phyloP scores from a whole-genome alignment of 2,888 invertebrate genomes.

The Platycheirus albimanus region DNA sequence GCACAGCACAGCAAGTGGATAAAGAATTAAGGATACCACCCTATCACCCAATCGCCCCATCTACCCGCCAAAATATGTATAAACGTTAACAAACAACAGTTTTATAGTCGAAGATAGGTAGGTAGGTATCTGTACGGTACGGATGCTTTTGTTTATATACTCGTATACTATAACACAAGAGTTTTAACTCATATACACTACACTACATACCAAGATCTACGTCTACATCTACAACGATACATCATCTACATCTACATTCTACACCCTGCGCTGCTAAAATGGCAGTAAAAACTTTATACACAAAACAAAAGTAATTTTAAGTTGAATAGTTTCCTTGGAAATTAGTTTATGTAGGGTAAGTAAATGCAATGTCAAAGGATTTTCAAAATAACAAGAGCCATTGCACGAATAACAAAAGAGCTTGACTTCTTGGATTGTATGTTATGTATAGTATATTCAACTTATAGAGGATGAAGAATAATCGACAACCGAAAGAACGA shows the following conservation, averaged over 20 bases:
- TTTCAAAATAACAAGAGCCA: slow-evolving; percentile 36
- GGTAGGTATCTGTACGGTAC: not conserved
- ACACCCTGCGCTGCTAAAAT: slow-evolving; percentile 20
- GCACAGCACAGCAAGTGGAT: slow-evolving; percentile 27
- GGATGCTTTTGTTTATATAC: not conserved
- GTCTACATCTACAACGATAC: too few species aligned
- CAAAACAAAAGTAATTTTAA: slow-evolving; percentile 68
- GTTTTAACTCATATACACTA: not conserved
- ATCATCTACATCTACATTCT: too few species aligned
- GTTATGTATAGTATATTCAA: too few species aligned
- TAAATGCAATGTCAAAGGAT: slow-evolving; percentile 62
- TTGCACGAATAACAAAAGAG: slow-evolving; percentile 75
- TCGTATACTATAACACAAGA: not conserved
- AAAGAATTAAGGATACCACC: slow-evolving; percentile 22
- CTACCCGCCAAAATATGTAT: slow-evolving; percentile 36
- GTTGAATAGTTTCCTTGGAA: slow-evolving; percentile 61
- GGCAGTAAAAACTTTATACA: slow-evolving; percentile 48
- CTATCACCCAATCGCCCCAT: not conserved
- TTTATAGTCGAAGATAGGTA: not conserved
- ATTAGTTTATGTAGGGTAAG: slow-evolving; percentile 53
- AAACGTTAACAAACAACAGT: slow-evolving; percentile 35
- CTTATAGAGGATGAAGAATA: too few species aligned
- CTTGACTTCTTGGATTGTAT: slow-evolving; percentile 20
- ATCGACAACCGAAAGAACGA: too few species aligned
- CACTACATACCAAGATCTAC: too few species aligned